Base-by-base conservation (phyloP, 2,113 vertebrate species). In the Alethe castanea region DNA sequence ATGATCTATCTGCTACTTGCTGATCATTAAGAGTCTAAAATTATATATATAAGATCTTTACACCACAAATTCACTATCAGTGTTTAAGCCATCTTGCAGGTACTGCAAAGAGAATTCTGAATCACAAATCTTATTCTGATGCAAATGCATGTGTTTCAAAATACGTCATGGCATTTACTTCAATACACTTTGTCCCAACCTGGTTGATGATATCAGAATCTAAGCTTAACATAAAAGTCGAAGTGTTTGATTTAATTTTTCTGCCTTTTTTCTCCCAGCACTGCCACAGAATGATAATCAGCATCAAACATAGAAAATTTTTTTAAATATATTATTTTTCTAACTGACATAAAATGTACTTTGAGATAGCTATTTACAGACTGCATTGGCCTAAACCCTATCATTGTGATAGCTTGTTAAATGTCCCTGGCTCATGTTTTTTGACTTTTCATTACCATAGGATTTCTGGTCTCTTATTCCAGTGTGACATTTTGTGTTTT, bases 321-420 rank as follows among this genome's bases (percentile, higher is more conserved):
- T 53, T 81, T 29, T 6, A 82, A 81, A 81, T 15, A 38, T 44
- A 45, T 19, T 45, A 40, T 83, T 95, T 94, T 94, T 93, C 38
- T 47, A 86, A 91, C 6, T 26, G 42, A 93, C 26, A 6, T 45
- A 45, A 94, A 44, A 78, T 95, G 95, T 94, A 45, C 70, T 94
- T 96, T 83, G 76, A 92, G 52, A 81, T 66, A 96, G 62, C 61
- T 72, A 53, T 90, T 94, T 93, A 80, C 85, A 95, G 53, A 67
- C 22, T 74, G 59, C 36, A 28, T 64, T 92, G 78, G 88, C 87
- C 90, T 91, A 29, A 92, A 81, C 31, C 22, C 33, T 57, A 45
- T 70, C 61, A 84, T 91, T 73, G 25, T 40, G 64, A 72, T 36
- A 59, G 12, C 40, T 93, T 81, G 31, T 86, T 95, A 91, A 84